Evolutionary conservation across 2,113 vertebrate genomes (phyloP).

Genomic region (Archilochus colubris): DNA sequence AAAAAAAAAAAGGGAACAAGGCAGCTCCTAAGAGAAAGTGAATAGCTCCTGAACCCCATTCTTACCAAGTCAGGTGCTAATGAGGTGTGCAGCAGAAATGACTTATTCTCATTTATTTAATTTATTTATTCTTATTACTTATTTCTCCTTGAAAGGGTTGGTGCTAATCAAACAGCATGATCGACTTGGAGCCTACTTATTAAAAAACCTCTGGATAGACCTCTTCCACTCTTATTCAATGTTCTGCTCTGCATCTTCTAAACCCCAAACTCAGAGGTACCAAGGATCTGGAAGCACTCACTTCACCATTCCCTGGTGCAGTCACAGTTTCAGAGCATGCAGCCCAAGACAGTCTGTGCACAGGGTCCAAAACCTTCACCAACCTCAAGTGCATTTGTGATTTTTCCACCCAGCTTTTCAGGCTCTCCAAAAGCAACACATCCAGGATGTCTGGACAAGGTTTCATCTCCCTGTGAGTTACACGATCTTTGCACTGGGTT

Average conservation of each 20-base stretch:
- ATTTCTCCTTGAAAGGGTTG: not conserved
- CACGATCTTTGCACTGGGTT: not conserved
- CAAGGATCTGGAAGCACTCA: not conserved
- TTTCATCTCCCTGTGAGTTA: not conserved
- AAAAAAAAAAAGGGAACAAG: not conserved
- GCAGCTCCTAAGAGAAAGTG: not conserved
- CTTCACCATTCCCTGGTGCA: not conserved
- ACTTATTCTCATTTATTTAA: too few relatives aligned
- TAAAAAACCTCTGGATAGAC: not conserved
- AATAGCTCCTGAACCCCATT: not conserved
- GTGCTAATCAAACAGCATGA: not conserved
- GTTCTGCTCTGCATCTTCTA: not conserved
- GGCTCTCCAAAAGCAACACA: slow-evolving; percentile 4
- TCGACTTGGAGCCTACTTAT: fast-evolving
- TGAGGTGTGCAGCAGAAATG: not conserved
- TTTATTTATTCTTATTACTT: not conserved
- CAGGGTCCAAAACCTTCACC: not conserved
- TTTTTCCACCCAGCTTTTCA: not conserved
- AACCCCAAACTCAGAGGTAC: not conserved
- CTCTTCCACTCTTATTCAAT: not conserved
- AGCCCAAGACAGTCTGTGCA: not conserved
- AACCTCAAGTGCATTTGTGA: not conserved
- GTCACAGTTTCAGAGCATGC: not conserved
- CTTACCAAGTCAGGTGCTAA: not conserved
- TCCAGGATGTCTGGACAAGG: not conserved